Base-by-base conservation (phyloP, 1,140 invertebrate genomes). In the Samia ricini region DNA sequence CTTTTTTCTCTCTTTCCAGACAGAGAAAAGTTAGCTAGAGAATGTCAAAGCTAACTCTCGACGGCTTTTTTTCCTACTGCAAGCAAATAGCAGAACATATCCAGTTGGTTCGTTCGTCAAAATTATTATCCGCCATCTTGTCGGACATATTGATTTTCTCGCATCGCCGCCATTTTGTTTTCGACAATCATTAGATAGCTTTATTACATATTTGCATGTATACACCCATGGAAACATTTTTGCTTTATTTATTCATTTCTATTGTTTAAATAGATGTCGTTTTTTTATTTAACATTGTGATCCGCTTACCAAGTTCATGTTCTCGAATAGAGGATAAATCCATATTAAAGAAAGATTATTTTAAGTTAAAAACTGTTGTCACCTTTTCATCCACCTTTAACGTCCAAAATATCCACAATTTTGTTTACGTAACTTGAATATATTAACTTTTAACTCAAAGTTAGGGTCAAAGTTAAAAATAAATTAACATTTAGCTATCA, bases 11-110 rank as follows among this genome's bases (percentile, higher is more conserved):
- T 68, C 58, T 83, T 79, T 86, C 72, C 83, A 88, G 83, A 89
- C 58, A 76, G 79, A 76, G 78, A 20, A 49, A 59, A 57, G 56
- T 57, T 33, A 77, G 76, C 77, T 80, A 81, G 67, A 76, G 61
- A 72, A 89, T 88, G 85, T 89, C 87, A 79, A 89, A 89, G 77
- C 75, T 89, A 69, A 87, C 76, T 71, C 66, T 88, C 83, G 87
- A 88, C 83, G 87, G 87, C 77, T 87, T 89, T 83, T 88, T 85
- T 82, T 89, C 87, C 67, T 89, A 89, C 85, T 90, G 88, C 88
- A 90, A 90, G 83, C 85, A 88, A 87, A 90, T 90, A 78, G 88
- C 88, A 74, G 88, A 88, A 59, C 85, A 90, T 77, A 90, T 90
- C 71, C 88, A 90, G 75, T 81, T 90, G 88, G 88, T 90, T 90